A percentile compares a stretch with the other conserved stretches of the same genome.
phyloP scores from a whole-genome alignment of 1,140 invertebrate genomes.

The Scaptomyza montana region DNA sequence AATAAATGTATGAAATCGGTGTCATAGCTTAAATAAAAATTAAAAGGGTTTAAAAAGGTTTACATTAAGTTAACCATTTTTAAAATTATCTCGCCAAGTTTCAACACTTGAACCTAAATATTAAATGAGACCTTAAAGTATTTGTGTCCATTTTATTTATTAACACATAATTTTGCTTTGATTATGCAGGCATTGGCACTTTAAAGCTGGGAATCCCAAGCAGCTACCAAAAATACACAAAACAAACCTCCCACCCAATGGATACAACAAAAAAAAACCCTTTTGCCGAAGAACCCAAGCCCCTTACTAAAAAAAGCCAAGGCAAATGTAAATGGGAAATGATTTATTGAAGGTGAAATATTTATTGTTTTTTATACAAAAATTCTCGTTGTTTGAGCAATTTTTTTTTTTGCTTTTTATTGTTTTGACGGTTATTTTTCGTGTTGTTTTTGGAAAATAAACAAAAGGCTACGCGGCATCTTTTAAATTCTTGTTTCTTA shows the following conservation, averaged over 20 bases:
- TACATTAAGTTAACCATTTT: too few relatives aligned
- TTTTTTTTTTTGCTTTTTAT: slow-evolving; percentile 22
- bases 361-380: slow-evolving; percentile 80
- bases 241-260: slow-evolving; percentile 22
- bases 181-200: slow-evolving; percentile 41
- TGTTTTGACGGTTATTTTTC: slow-evolving; percentile 3
- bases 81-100: neutral
- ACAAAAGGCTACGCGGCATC: slow-evolving; percentile 69
- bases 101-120: neutral
- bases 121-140: slow-evolving; percentile 21
- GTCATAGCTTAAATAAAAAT: neutral
- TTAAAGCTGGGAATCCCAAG: slow-evolving; percentile 10
- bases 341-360: slow-evolving; percentile 84
- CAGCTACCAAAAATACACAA: slow-evolving; percentile 16
- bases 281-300: slow-evolving; percentile 10
- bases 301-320: neutral
- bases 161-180: slow-evolving; percentile 33
- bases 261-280: slow-evolving; percentile 17
- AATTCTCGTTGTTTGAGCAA: slow-evolving; percentile 45
- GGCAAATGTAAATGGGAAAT: slow-evolving; percentile 56
- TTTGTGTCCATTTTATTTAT: slow-evolving; percentile 24
- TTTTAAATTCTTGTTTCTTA: slow-evolving; percentile 72
- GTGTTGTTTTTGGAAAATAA: slow-evolving; percentile 54
- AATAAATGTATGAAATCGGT: neutral
- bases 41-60: too few relatives aligned